Evolutionary conservation across 1,140 invertebrate genomes (phyloP).

Genomic region (Brachionus plicatilis): DNA sequence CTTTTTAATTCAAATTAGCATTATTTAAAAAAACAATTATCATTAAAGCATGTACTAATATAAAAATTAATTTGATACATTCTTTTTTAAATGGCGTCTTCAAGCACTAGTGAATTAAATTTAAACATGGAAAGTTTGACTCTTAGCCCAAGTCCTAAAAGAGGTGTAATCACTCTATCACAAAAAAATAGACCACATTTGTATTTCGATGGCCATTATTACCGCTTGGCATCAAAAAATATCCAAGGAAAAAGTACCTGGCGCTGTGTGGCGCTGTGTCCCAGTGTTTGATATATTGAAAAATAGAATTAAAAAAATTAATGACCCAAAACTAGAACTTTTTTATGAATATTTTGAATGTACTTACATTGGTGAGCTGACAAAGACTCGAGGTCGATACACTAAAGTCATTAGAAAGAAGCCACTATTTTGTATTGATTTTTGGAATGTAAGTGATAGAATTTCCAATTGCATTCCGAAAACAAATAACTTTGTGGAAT

Average conservation of each 20-base stretch:
- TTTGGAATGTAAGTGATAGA: not conserved
- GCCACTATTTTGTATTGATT: not conserved
- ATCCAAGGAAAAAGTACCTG: not conserved
- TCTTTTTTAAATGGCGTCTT: too few species aligned
- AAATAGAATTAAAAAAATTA: not conserved
- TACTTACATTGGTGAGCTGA: not conserved
- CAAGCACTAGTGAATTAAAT: too few species aligned
- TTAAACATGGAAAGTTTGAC: too few species aligned
- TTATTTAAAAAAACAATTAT: too few species aligned
- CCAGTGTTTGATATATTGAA: not conserved
- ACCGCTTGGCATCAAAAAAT: not conserved
- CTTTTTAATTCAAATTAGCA: too few species aligned
- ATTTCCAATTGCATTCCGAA: not conserved
- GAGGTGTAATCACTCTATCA: not conserved
- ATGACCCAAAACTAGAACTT: not conserved
- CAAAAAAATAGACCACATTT: not conserved
- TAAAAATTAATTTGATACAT: too few species aligned
- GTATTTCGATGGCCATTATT: not conserved
- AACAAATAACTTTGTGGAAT: constrained; percentile 15
- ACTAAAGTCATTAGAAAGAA: not conserved
- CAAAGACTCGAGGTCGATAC: not conserved
- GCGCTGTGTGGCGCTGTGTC: not conserved
- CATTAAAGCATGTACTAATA: too few species aligned
- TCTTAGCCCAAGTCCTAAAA: not conserved
- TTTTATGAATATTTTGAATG: not conserved